Percentiles rank a stretch among this genome's conserved stretches.
These are phyloP conservation scores for Rapana venosa DNA, from an alignment of 2,888 invertebrate species.

Conservation along the genomic window DNA sequence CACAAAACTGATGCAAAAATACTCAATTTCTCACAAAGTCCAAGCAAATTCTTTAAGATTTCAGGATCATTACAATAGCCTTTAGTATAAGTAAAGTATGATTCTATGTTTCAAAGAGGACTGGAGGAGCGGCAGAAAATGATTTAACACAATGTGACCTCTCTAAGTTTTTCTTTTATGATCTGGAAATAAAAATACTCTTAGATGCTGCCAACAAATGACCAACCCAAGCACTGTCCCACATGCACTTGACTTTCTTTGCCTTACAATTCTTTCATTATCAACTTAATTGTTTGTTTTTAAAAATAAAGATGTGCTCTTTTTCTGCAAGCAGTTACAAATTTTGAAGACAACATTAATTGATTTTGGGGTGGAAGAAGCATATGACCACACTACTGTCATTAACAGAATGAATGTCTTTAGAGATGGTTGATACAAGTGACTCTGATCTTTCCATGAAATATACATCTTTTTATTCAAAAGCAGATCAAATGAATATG, in stretches of 20 bases:
- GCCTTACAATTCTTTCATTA: too few species aligned
- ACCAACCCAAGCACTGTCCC: constrained; percentile 21
- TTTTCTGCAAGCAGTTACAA: too few species aligned
- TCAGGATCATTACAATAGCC: neutral
- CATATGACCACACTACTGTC: too few species aligned
- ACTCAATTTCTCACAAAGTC: neutral
- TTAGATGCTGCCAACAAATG: neutral
- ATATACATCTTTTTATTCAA: too few species aligned
- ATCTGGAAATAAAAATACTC: neutral
- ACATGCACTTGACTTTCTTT: neutral
- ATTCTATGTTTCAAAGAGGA: neutral
- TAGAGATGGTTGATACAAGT: too few species aligned
- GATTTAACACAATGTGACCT: neutral
- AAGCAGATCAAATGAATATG: too few species aligned
- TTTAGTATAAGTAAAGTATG: neutral
- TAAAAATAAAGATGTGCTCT: too few species aligned
- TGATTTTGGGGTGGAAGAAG: too few species aligned
- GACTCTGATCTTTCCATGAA: too few species aligned
- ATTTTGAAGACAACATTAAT: too few species aligned
- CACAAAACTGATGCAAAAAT: neutral
- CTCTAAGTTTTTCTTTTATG: neutral
- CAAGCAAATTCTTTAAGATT: neutral
- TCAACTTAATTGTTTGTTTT: too few species aligned
- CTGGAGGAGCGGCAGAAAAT: neutral
- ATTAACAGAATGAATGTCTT: too few species aligned